Evolutionary conservation across 2,113 vertebrate species (phyloP).

Genomic region (Saccopteryx bilineata): DNA sequence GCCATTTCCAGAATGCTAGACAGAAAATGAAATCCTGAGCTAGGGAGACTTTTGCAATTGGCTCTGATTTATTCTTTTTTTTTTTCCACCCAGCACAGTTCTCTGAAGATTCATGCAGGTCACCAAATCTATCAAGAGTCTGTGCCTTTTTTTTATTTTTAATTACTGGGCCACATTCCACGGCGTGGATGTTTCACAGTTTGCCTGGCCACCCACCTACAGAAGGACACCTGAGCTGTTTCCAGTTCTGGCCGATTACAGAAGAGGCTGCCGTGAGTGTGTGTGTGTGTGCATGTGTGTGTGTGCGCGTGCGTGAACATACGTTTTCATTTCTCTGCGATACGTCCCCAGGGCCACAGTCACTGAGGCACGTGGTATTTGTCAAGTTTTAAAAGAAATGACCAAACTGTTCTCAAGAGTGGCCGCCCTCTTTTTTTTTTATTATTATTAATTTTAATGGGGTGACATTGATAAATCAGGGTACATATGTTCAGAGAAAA

Average conservation of each 20-base stretch:
- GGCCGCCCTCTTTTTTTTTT: background rate
- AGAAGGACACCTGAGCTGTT: background rate
- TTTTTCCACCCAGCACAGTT: background rate
- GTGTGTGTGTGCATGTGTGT: too few relatives aligned
- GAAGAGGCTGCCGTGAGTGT: background rate
- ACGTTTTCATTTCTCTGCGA: slow-evolving; percentile 33
- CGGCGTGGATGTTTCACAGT: too few relatives aligned
- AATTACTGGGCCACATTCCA: background rate
- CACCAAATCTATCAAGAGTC: background rate
- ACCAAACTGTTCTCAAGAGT: background rate
- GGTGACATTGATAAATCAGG: too few relatives aligned
- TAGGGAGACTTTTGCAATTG: background rate
- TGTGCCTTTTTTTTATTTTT: background rate
- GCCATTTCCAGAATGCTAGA: background rate
- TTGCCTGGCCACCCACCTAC: background rate
- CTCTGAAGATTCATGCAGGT: background rate
- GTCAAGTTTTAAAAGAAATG: slow-evolving; percentile 21
- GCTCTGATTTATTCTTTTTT: too few relatives aligned
- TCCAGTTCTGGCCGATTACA: background rate
- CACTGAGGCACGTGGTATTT: background rate
- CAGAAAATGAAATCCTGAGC: background rate
- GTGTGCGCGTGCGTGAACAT: background rate
- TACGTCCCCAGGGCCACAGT: background rate
- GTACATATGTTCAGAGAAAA: too few relatives aligned
- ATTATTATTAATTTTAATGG: too few relatives aligned